These are phyloP conservation scores for Macquaria ambigua DNA, from an alignment of 2,113 vertebrate species.

Conservation along the genomic window DNA sequence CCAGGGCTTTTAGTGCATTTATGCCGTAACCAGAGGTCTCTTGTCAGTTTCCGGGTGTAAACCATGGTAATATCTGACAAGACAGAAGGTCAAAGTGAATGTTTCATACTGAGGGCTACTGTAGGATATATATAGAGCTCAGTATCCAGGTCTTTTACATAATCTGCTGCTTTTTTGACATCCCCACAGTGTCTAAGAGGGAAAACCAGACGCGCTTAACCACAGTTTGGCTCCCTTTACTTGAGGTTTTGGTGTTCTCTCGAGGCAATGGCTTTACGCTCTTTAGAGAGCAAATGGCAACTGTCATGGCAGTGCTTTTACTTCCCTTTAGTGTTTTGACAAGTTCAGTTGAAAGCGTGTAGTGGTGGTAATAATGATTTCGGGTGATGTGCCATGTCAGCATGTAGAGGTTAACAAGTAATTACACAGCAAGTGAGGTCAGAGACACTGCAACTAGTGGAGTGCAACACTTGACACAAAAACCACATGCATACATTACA, in stretches of 20 bases:
- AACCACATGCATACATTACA: slow-evolving; percentile 25
- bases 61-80: slow-evolving; percentile 74
- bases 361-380: slow-evolving; percentile 35
- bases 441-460: slow-evolving; percentile 17
- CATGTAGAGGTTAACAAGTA: slow-evolving; percentile 35
- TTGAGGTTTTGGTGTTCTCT: slow-evolving; percentile 45
- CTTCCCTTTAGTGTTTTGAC: slow-evolving; percentile 46
- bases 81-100: slow-evolving; percentile 83
- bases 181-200: slow-evolving; percentile 29
- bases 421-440: slow-evolving; percentile 56
- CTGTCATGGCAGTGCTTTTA: slow-evolving; percentile 27
- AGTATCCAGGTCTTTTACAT: slow-evolving; percentile 76
- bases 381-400: slow-evolving; percentile 24
- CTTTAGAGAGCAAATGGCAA: slow-evolving; percentile 33
- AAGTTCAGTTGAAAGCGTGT: slow-evolving; percentile 28
- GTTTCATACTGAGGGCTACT: slow-evolving; percentile 76
- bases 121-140: slow-evolving; percentile 75
- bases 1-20: slow-evolving; percentile 77
- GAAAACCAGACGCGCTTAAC: slow-evolving; percentile 54
- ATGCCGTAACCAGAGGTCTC: slow-evolving; percentile 72
- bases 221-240: slow-evolving; percentile 31
- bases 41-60: slow-evolving; percentile 77
- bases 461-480: slow-evolving; percentile 19
- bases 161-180: slow-evolving; percentile 65
- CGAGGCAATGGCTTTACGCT: slow-evolving; percentile 5